Base-by-base conservation (phyloP, 2,113 vertebrate species). In the Sapajus apella region DNA sequence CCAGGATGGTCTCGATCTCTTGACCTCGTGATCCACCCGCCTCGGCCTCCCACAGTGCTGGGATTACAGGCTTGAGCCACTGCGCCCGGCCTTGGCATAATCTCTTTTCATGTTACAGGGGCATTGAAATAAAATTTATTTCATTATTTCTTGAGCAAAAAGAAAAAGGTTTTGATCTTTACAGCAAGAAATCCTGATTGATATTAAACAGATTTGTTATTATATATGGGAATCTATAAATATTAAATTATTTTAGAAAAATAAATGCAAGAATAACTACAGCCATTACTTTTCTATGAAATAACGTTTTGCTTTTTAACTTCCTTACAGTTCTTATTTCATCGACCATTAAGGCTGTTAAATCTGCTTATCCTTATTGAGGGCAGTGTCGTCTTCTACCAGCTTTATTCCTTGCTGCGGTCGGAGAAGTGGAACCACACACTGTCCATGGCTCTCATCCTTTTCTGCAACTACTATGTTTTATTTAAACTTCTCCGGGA, bases 381-480 rank as follows among this genome's bases (percentile, higher is more conserved):
- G 98, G 99, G 99, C 98, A 99, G 99, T 0, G 99, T 99, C 97
- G 99, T 99, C 94, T 99, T 99, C 98, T 99, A 99, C 98, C 99
- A 99, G 98, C 99, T 99, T 68, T 99, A 99, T 98, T 99, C 99
- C 21, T 98, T 99, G 98, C 98, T 99, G 98, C 99, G 99, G 91
- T 99, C 99, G 0, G 99, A 99, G 98, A 99, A 99, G 98, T 99
- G 99, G 99, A 99, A 99, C 98, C 99, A 99, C 98, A 99, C 99
- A 1, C 99, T 99, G 80, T 99, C 99, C 94, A 99, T 99, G 98
- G 99, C 99, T 96, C 99, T 99, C 96, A 99, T 99, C 97, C 99
- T 99, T 61, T 99, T 99, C 99, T 99, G 99, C 99, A 99, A 99
- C 98, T 99, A 99, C 93, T 99, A 99, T 47, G 99, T 99, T 98